Base-by-base conservation (phyloP, 2,113 vertebrate species). In the Sarotherodon lohbergeri region DNA sequence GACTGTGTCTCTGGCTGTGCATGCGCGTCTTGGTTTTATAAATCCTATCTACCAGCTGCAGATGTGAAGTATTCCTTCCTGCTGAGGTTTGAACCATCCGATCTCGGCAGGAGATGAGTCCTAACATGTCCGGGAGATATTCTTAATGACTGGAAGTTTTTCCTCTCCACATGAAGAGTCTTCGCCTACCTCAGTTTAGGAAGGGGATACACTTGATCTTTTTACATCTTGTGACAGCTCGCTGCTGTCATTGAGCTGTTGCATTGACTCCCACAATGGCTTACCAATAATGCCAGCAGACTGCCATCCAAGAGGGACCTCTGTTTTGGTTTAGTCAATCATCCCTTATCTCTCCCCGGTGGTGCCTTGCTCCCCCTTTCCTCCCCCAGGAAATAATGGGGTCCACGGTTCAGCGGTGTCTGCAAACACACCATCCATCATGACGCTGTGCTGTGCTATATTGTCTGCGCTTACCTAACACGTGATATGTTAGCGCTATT, bases 371-470 rank as follows among this genome's bases (percentile, higher is more conserved):
- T 82, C 76, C 46, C 91, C 85, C 73, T 43, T 86, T 86, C 83
- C 82, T 90, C 92, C 90, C 90, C 79, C 89, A 91, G 93, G 93
- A 96, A 96, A 96, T 96, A 96, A 96, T 96, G 92, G 94, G 93
- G 92, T 95, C 94, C 88, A 93, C 79, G 93, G 95, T 94, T 95
- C 91, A 96, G 90, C 46, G n/a, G 79, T 84, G 89, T 95, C 95
- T 90, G 91, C 93, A 96, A 97, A 96, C 96, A 95, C 88, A 88
- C 88, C 90, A 95, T 97, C 95, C 92, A 96, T 96, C 95, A 96
- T 83, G 43, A 86, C 48, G 73, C 71, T 66, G 89, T 71, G 76
- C 88, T 36, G 76, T 41, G 46, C 73, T 83, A 81, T 86, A 89
- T 90, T 90, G 88, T 92, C 85, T 89, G 88, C 87, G 89, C 84